Evolutionary conservation across 2,888 invertebrate genomes (phyloP).

Genomic region (Spatulosminthurus flaviceps): DNA sequence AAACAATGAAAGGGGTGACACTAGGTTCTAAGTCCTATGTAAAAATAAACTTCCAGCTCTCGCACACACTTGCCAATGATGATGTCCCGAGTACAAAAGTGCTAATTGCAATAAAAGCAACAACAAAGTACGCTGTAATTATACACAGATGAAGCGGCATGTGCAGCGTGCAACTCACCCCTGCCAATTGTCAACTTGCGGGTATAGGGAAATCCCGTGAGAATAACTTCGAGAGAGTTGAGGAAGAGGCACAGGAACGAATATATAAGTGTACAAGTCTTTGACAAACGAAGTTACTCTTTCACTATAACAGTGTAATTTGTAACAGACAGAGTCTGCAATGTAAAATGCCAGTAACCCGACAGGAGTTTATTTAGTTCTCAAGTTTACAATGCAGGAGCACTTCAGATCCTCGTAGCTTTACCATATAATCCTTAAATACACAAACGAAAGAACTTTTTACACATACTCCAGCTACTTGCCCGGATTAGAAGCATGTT

Average conservation of each 20-base stretch:
- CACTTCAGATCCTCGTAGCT: slow-evolving; percentile 4
- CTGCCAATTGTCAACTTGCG: no score
- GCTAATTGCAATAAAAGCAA: no score
- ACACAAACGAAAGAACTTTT: slow-evolving; percentile 3
- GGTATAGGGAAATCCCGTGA: background rate
- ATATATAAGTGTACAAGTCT: no score
- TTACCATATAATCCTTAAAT: slow-evolving; percentile 22
- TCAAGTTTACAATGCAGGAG: slow-evolving; percentile 11
- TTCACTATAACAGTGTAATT: background rate
- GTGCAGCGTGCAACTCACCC: no score
- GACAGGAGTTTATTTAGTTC: slow-evolving; percentile 9
- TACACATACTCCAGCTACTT: background rate
- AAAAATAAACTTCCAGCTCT: background rate
- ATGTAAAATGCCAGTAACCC: slow-evolving; percentile 1
- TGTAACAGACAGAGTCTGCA: background rate
- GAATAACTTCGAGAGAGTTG: background rate
- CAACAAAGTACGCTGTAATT: no score
- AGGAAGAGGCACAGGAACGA: background rate
- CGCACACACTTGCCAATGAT: background rate
- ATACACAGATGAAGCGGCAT: no score
- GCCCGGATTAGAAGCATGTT: no score
- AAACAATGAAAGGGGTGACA: background rate
- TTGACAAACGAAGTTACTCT: background rate
- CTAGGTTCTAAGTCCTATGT: background rate
- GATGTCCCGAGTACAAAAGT: no score